Conservation (phyloP, 2,797 vertebrate genomes). For the Sebastolobus alascanus region DNA sequence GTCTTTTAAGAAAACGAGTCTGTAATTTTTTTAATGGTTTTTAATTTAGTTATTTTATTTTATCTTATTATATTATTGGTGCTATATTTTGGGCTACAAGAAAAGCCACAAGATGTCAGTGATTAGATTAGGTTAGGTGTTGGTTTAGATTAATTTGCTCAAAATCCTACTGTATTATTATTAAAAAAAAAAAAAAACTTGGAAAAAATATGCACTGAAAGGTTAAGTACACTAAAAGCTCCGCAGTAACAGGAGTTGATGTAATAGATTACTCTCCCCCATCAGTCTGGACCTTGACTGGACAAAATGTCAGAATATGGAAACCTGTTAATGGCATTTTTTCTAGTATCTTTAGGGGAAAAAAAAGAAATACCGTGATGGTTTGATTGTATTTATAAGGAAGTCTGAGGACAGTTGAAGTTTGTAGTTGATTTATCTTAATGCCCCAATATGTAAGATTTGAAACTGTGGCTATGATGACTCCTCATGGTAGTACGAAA, state of each 20-base stretch:
- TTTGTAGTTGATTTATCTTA: neutral
- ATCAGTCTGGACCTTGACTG: neutral
- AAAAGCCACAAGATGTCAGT: conserved; percentile 14
- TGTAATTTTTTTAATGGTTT: conserved; percentile 18
- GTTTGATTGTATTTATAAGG: conserved; percentile 28
- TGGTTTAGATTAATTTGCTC: conserved; percentile 2
- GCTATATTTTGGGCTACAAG: conserved; percentile 1
- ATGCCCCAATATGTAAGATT: neutral
- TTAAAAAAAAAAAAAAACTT: neutral
- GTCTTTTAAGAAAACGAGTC: conserved; percentile 8
- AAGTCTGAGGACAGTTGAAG: neutral
- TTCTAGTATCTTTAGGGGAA: neutral
- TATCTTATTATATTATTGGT: conserved; percentile 23
- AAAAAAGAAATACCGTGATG: neutral
- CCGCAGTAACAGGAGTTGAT: neutral
- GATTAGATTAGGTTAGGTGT: neutral
- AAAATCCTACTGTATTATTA: neutral
- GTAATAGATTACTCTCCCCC: neutral
- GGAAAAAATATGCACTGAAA: neutral
- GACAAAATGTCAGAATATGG: neutral
- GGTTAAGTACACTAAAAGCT: conserved; percentile 22
- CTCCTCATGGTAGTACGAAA: neutral
- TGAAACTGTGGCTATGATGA: neutral
- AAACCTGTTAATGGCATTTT: neutral
- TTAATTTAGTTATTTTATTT: conserved; percentile 33